Base-by-base conservation (phyloP, 2,797 vertebrate species). In the Catamblyrhynchus diadema region DNA sequence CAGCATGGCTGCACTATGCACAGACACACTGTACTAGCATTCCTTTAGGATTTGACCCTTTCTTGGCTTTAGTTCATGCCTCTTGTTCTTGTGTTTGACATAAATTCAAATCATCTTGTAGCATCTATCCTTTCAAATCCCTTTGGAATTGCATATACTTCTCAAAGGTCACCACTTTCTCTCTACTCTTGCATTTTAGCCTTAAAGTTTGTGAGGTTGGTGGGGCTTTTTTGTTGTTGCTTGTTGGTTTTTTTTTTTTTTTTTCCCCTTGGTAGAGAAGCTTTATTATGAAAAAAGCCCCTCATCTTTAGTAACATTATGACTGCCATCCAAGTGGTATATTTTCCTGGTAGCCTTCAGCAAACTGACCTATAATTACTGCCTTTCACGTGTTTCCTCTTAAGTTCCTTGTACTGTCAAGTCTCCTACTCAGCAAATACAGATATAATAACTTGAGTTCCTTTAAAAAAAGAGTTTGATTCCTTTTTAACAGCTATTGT, bases 1-100 rank as follows among this genome's bases (percentile, higher is more conserved):
- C 54, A 93, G 32, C 51, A 64, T 16, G 82, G 37, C 14, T 70
- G 54, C 48, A 56, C 54, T 33, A 35, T 60, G 70, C 70, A 86
- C 69, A 83, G 65, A 56, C 54, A 70, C 22, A 24, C 20, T 86
- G 45, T 19, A 18, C 44, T 50, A 0, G 0, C 27, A 42, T 50
- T 86, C 87, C 85, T 93, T 77, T 75, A 91, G 87, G 93, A 95
- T 89, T 20, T 93, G 87, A 95, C 75, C 85, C 89, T 86, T 91
- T 62, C 59, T 73, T 75, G 23, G 59, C 51, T 95, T 86, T 81
- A 79, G 72, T 75, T 94, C 82, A 27, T 64, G 56, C 45, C 60
- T 88, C 75, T 88, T 89, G 67, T 64, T 94, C 83, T 71, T 65
- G 61, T 67, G 67, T 83, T 84, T 94, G 92, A 94, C 91, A 94